Evolutionary conservation across 2,888 invertebrate species (phyloP).

Genomic region (Lacanobia wlatinum): DNA sequence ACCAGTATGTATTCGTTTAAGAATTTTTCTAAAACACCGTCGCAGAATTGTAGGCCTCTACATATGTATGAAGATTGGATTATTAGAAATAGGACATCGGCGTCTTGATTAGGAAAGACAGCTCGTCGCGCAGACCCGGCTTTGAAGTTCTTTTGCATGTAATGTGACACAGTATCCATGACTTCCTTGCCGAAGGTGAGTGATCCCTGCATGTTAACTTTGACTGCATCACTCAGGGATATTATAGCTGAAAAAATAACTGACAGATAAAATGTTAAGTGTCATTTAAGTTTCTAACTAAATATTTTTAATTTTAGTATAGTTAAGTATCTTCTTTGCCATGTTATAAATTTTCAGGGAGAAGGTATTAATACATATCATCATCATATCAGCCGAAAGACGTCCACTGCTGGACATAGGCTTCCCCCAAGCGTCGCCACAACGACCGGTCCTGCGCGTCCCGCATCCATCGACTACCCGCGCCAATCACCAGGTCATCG

Average conservation of each 20-base stretch:
- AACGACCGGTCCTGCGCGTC: no score
- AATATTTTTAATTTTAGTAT: background rate
- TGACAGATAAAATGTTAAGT: background rate
- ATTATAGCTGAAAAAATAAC: constrained; percentile 68
- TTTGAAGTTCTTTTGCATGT: constrained; percentile 61
- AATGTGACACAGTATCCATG: constrained; percentile 73
- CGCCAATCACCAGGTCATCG: no score
- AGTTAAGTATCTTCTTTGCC: background rate
- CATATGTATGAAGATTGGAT: constrained; percentile 75
- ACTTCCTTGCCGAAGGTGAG: constrained; percentile 81
- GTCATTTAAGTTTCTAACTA: background rate
- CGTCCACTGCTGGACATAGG: no score
- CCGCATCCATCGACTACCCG: no score
- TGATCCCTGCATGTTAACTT: constrained; percentile 81
- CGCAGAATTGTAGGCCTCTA: constrained; percentile 74
- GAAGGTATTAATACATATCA: background rate
- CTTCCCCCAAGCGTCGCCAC: no score
- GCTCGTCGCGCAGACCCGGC: constrained; percentile 65
- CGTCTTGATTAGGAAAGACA: constrained; percentile 46
- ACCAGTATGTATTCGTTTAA: constrained; percentile 77
- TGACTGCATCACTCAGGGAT: constrained; percentile 69
- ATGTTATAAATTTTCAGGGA: background rate
- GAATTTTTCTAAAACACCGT: constrained; percentile 65
- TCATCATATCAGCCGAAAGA: no score
- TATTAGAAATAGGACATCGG: constrained; percentile 66